A percentile compares a stretch with the other conserved stretches of the same genome.
Conservation (phyloP, 2,888 invertebrate genomes). For the Pristionchus mayeri region DNA sequence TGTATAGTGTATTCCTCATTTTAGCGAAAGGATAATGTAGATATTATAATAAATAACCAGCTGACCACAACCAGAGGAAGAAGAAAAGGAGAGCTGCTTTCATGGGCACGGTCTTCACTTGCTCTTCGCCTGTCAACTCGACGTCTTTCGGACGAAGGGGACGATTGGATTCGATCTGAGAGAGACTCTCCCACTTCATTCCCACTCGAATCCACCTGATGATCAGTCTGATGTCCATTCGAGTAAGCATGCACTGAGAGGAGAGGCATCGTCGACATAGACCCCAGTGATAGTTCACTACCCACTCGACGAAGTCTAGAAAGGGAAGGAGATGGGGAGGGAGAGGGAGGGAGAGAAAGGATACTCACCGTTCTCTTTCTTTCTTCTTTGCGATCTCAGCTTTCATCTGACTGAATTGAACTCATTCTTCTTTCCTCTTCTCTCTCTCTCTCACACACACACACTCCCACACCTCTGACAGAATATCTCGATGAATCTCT, state of each 20-base stretch:
- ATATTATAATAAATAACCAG: not conserved
- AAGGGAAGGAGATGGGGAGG: not conserved
- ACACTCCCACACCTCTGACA: constrained; percentile 59
- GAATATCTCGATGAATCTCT: constrained; percentile 62
- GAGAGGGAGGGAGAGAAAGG: too few relatives aligned
- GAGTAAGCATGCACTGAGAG: constrained; percentile 53
- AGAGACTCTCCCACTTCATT: too few relatives aligned
- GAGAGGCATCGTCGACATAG: constrained; percentile 59
- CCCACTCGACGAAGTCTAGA: constrained; percentile 63
- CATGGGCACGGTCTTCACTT: constrained; percentile 66
- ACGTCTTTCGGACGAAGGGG: constrained; percentile 60
- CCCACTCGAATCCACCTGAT: too few relatives aligned
- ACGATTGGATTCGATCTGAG: constrained; percentile 63
- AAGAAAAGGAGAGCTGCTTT: constrained; percentile 66
- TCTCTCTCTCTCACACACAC: too few relatives aligned
- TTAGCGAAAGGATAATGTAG: not conserved
- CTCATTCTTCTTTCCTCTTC: too few relatives aligned
- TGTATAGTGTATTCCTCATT: too few relatives aligned
- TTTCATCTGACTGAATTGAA: constrained; percentile 39
- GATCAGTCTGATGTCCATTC: constrained; percentile 54
- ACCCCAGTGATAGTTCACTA: constrained; percentile 61
- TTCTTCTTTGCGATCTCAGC: constrained; percentile 34
- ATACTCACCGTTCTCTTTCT: constrained; percentile 30
- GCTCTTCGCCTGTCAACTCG: constrained; percentile 60
- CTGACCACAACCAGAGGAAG: constrained; percentile 60